phyloP scores from a whole-genome alignment of 2,797 vertebrate species.

The Lycodopsis pacificus region DNA sequence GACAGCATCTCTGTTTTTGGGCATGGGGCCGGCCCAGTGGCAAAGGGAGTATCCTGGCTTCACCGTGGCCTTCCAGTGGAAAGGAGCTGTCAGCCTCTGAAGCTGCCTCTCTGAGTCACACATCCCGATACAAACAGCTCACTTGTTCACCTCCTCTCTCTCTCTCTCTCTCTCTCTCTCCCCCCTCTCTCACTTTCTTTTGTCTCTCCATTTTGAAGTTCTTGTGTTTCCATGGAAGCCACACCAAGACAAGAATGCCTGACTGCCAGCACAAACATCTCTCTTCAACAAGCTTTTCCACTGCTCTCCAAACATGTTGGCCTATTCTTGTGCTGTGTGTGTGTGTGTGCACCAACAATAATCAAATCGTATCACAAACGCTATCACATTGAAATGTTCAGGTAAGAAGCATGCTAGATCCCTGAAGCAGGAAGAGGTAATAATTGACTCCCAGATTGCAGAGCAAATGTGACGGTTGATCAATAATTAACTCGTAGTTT shows the following conservation, averaged over 20 bases:
- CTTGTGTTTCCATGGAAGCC: slow-evolving; percentile 31
- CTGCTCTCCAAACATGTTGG: neutral
- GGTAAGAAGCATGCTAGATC: neutral
- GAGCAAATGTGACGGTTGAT: neutral
- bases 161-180: neutral
- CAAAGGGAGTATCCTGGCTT: slow-evolving; percentile 58
- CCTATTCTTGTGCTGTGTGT: neutral
- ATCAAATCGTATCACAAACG: neutral
- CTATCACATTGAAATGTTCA: neutral
- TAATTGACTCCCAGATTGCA: neutral
- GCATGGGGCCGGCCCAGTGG: slow-evolving; percentile 57
- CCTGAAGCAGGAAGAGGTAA: neutral
- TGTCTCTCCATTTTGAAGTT: neutral
- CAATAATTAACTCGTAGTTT: neutral
- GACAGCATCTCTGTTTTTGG: slow-evolving; percentile 66
- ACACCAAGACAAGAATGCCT: slow-evolving; percentile 1
- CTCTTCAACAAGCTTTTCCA: neutral
- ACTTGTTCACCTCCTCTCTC: neutral
- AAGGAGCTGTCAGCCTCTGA: slow-evolving; percentile 48
- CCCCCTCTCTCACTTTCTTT: neutral
- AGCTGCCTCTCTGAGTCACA: slow-evolving; percentile 57
- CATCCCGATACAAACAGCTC: slow-evolving; percentile 6
- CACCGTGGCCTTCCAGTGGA: slow-evolving; percentile 56
- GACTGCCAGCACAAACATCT: neutral
- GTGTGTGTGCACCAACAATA: neutral